Percentiles rank a stretch among this genome's conserved stretches.
phyloP scores from a whole-genome alignment of 53 echinoderm and acorn worm species.

The Luidia sarsii region DNA sequence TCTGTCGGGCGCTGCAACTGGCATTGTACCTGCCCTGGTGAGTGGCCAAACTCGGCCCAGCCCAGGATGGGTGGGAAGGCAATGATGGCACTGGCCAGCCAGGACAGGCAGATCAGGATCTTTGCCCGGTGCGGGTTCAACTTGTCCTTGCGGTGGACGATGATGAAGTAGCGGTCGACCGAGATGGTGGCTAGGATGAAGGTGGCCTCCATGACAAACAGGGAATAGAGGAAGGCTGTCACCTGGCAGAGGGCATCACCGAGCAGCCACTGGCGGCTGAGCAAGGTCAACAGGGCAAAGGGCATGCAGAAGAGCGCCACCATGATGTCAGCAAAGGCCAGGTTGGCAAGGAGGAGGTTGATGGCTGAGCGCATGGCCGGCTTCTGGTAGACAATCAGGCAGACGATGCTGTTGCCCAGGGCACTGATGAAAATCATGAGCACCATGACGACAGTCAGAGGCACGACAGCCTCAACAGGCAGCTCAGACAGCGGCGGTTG shows the following conservation, averaged over 20 bases:
- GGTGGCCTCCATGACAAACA: slow-evolving; percentile 83
- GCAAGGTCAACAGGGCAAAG: slow-evolving; percentile 76
- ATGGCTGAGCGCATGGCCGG: slow-evolving; percentile 99
- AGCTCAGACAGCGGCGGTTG: not conserved
- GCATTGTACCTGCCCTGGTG: slow-evolving; percentile 77
- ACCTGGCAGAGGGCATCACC: slow-evolving; percentile 71
- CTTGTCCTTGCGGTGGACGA: slow-evolving; percentile 95
- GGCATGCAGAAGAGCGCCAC: slow-evolving; percentile 91
- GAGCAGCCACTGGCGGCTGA: slow-evolving; percentile 68
- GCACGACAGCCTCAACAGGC: slow-evolving; percentile 61
- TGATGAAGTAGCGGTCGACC: slow-evolving; percentile 96
- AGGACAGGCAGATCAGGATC: slow-evolving; percentile 82
- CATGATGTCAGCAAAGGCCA: slow-evolving; percentile 98
- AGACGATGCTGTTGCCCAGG: slow-evolving; percentile 96
- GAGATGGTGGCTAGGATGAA: slow-evolving; percentile 94
- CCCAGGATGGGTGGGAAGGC: slow-evolving; percentile 85
- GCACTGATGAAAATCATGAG: slow-evolving; percentile 85
- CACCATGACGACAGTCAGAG: slow-evolving; percentile 75
- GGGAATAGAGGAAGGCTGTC: slow-evolving; percentile 79
- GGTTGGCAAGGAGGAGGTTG: slow-evolving; percentile 97
- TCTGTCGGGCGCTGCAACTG: slow-evolving; percentile 36
- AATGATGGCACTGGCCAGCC: slow-evolving; percentile 81
- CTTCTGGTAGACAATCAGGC: slow-evolving; percentile 97
- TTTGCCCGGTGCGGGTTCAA: slow-evolving; percentile 90
- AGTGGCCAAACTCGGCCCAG: slow-evolving; percentile 62